Conservation (phyloP, 2,797 vertebrate genomes). For the Sardinella longiceps region DNA sequence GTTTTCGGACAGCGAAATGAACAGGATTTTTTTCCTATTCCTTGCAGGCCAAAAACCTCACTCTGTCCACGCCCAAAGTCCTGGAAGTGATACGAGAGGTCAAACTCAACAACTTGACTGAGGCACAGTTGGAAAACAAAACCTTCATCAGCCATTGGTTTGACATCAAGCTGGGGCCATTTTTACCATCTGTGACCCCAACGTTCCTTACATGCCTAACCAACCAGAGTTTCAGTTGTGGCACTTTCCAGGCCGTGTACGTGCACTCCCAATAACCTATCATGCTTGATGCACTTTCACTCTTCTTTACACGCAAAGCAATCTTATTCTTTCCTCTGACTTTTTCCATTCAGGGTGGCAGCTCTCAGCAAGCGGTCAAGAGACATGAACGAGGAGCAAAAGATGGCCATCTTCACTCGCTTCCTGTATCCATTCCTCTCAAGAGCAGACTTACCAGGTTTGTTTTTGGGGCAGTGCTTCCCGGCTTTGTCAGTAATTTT, state of each 20-base stretch:
- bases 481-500: too few relatives aligned
- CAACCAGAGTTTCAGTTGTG: slow-evolving; percentile 9
- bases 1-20: not conserved
- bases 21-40: not conserved
- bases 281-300: not conserved
- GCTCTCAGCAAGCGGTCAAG: not conserved
- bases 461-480: too few relatives aligned
- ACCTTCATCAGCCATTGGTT: not conserved
- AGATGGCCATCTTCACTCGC: not conserved
- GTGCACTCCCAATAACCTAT: not conserved
- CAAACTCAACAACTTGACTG: not conserved
- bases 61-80: not conserved
- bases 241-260: not conserved
- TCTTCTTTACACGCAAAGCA: not conserved
- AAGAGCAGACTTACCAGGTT: too few relatives aligned
- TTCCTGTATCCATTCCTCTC: slow-evolving; percentile 30
- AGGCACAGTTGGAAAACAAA: not conserved
- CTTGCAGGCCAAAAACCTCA: slow-evolving; percentile 9
- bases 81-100: not conserved
- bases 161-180: not conserved
- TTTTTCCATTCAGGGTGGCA: not conserved
- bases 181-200: not conserved
- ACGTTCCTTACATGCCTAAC: not conserved
- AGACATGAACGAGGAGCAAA: slow-evolving; percentile 4
- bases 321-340: not conserved